These are phyloP conservation scores for Pluvianellus socialis DNA, from an alignment of 2,113 vertebrate species.

Conservation along the genomic window DNA sequence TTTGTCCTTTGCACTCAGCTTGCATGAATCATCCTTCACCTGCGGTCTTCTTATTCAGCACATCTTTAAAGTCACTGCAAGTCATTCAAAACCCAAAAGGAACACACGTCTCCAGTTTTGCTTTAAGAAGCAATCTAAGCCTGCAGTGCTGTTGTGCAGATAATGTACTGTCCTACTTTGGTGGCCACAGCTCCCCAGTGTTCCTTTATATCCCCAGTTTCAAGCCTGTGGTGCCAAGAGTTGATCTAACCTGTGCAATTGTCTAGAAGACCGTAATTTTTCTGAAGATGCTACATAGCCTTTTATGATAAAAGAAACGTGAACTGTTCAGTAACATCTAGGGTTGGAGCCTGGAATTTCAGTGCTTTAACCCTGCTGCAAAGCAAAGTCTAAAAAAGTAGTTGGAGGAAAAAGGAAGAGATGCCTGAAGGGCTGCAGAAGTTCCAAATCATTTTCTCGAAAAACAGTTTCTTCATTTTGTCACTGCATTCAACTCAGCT, in stretches of 20 bases:
- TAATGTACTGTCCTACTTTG: not conserved
- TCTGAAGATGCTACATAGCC: not conserved
- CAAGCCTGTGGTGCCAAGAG: not conserved
- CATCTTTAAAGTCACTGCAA: not conserved
- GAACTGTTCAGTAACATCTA: not conserved
- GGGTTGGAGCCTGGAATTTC: not conserved
- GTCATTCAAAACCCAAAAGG: not conserved
- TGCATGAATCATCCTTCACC: not conserved
- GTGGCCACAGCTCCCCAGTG: not conserved
- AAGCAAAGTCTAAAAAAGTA: not conserved
- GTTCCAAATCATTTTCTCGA: not conserved
- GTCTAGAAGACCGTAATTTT: not conserved
- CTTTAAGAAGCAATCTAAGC: not conserved
- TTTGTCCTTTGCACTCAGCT: not conserved
- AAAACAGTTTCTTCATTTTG: not conserved
- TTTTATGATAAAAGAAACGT: not conserved
- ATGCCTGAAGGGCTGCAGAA: not conserved
- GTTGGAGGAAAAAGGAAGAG: not conserved
- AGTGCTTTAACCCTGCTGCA: not conserved
- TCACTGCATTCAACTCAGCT: not conserved
- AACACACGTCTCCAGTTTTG: not conserved
- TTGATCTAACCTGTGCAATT: not conserved
- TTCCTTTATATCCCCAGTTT: not conserved
- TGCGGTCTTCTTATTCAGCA: not conserved
- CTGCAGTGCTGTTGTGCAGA: not conserved